Base-by-base conservation (phyloP, 1,140 invertebrate genomes). In the Orius insidiosus region DNA sequence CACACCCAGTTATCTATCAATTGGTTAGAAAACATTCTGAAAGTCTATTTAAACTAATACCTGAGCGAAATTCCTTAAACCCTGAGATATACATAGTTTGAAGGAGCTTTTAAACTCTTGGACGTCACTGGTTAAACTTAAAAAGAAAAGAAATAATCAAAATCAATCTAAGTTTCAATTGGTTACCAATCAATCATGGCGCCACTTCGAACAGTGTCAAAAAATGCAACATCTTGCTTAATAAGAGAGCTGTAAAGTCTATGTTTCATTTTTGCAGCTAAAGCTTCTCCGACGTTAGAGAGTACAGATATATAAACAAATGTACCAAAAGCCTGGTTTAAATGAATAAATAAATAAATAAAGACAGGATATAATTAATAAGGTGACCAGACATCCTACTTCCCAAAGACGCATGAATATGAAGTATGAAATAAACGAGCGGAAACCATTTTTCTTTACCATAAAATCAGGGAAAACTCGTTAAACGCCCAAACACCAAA, bases 81-180 rank as follows among this genome's bases (percentile, higher is more conserved):
- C 90, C 61, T 90, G 86, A 3, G 89, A 85, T 47, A 96, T 76
- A 38, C 78, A 81, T 52, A 82, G 72, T 63, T 96, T 96, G 58
- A 96, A 96, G 3, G 84, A 84, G 55, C 88, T 90, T 66, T 97
- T 96, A 58, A 96, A 96, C 56, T 96, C 90, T 64, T 96, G 92
- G 13, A 96, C 80, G 69, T 97, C 92, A 52, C 78, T 75, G 16
- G 88, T 93, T 45, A 96, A 63, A 57, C 84, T 81, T 54, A 45
- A 68, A 68, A 54, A 47, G 3, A 24, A 24, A 36, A 49, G 35
- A 31, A 4, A 96, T 84, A n/a, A 93, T 64, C 48, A 81, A 75
- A 5, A n/a, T n/a, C n/a, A n/a, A n/a, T n/a, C n/a, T n/a, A n/a
- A n/a, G n/a, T n/a, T n/a, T n/a, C n/a, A n/a, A 49, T 32, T 36